Percentiles rank a stretch among this genome's conserved stretches.
These are phyloP conservation scores for Drosophila insularis DNA, from an alignment of 1,140 invertebrate genomes.

Conservation along the genomic window DNA sequence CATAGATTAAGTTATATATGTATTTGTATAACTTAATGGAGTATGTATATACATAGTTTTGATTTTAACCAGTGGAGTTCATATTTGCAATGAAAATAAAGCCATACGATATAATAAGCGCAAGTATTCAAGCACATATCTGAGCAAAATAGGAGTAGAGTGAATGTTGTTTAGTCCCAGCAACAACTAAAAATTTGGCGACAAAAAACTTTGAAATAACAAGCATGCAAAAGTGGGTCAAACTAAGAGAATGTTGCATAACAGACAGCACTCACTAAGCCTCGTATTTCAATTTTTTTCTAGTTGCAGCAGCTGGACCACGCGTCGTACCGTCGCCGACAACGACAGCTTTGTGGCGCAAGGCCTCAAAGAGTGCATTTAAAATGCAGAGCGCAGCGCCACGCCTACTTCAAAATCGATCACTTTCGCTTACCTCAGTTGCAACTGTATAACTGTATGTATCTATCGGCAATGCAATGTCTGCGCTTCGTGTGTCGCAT, in stretches of 20 bases:
- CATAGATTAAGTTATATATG: too few species aligned
- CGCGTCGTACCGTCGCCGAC: slow-evolving; percentile 42
- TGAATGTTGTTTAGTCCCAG: slow-evolving; percentile 63
- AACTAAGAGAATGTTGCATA: slow-evolving; percentile 76
- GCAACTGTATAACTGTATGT: slow-evolving; percentile 9
- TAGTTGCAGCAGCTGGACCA: slow-evolving; percentile 74
- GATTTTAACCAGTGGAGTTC: too few species aligned
- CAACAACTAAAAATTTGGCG: slow-evolving; percentile 38
- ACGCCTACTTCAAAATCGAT: slow-evolving; percentile 79
- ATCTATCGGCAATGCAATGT: slow-evolving; percentile 29
- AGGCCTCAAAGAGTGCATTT: slow-evolving; percentile 44
- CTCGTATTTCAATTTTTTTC: slow-evolving; percentile 68
- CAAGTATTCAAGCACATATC: slow-evolving; percentile 2
- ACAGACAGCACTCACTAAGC: slow-evolving; percentile 60
- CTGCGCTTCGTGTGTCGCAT: slow-evolving; percentile 50
- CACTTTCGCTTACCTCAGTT: slow-evolving; percentile 69
- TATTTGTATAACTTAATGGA: too few species aligned
- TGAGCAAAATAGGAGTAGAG: slow-evolving; percentile 39
- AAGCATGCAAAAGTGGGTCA: slow-evolving; percentile 65
- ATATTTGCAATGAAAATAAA: too few species aligned
- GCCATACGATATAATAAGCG: too few species aligned
- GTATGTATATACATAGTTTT: too few species aligned
- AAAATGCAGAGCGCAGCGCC: slow-evolving; percentile 49
- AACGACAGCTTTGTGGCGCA: slow-evolving; percentile 52
- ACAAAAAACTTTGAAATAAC: slow-evolving; percentile 57